phyloP scores from a whole-genome alignment of 1,140 invertebrate genomes.

The Marisa cornuarietis region DNA sequence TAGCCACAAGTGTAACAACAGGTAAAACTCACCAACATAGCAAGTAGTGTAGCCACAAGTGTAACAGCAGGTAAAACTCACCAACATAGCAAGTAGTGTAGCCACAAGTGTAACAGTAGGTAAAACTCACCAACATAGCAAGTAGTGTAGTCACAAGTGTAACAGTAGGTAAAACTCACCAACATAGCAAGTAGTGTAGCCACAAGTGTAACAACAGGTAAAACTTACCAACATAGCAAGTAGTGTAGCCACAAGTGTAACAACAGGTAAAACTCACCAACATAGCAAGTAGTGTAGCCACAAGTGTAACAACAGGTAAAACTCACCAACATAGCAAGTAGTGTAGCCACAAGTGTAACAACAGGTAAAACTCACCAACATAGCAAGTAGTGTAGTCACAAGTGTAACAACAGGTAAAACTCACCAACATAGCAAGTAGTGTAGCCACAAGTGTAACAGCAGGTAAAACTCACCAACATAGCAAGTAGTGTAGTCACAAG shows the following conservation, averaged over 20 bases:
- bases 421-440: not conserved
- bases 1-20: constrained; percentile 79
- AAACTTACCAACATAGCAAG: not conserved
- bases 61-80: constrained; percentile 56
- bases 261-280: constrained; percentile 67
- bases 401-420: constrained; percentile 79
- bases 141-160: not conserved
- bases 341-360: not conserved
- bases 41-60: not conserved
- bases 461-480: constrained; percentile 73
- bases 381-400: constrained; percentile 77
- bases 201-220: constrained; percentile 80
- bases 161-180: constrained; percentile 62
- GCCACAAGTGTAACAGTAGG: constrained; percentile 82
- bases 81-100: constrained; percentile 80
- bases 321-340: not conserved
- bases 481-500: constrained; percentile 79
- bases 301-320: constrained; percentile 79
- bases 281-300: constrained; percentile 80
- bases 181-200: constrained; percentile 81
- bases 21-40: constrained; percentile 67
- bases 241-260: not conserved
- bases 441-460: not conserved
- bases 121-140: not conserved
- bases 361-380: constrained; percentile 71